Evolutionary conservation across 2,888 invertebrate species (phyloP), one percentile per base, ranked within the genome.

Genomic region (Scaptodrosophila latifasciaeformis): DNA sequence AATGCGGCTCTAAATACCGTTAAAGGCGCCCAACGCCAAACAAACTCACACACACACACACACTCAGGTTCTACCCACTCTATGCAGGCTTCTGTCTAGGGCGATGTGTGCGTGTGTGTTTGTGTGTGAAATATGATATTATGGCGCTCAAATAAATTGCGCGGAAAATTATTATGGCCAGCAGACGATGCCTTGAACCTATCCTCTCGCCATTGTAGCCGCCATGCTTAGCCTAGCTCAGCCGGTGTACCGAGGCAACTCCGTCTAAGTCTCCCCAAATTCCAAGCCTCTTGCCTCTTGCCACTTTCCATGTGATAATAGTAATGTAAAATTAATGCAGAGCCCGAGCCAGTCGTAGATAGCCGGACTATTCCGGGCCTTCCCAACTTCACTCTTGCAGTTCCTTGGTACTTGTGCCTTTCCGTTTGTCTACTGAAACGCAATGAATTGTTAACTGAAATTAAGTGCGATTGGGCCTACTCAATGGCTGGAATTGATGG

Each of bases 91-190:
- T 4, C 15, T 35, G 15, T 10, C 12, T 3, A 15, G 19, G 17
- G 12, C 15, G 46, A 19, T 59, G 37, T 35, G 18, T 51, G 44
- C 54, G 37, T 42, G 48, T 43, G 47, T 56, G 37, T 35, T 49
- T 51, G 40, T 51, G 54, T 47, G 50, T 62, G 64, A 79, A 70
- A 79, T 79, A 77, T 74, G 77, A 79, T 70, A 78, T 77, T 69
- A 71, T 66, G 69, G 61, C 49, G 71, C 71, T 69, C 71, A 81
- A 75, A 75, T 78, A 78, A 81, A 78, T 81, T 71, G 71, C 68
- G 71, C 70, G 76, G 63, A 81, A 78, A 77, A 77, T 77, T 81
- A 78, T 77, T 77, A 78, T 67, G 60, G 81, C 66, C 65, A 59
- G 65, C 59, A 55, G 56, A 53, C 49, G 67, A 67, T 60, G 47